These are phyloP conservation scores for Drosophila pruinosa DNA, from an alignment of 1,140 invertebrate species.

Conservation along the genomic window DNA sequence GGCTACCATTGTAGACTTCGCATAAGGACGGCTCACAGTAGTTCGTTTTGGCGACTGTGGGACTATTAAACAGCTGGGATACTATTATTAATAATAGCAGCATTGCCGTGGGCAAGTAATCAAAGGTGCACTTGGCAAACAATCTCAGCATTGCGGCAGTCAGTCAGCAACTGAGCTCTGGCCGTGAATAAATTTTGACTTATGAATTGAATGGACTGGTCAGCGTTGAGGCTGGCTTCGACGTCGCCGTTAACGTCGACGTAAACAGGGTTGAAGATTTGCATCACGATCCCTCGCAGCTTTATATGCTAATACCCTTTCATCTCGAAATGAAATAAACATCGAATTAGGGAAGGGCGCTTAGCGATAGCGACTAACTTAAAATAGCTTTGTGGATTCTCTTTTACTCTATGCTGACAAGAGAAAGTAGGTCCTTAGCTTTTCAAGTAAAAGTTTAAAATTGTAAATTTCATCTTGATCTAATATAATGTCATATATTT, in stretches of 20 bases:
- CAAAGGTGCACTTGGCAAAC: constrained; percentile 52
- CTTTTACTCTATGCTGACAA: neutral
- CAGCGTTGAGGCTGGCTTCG: constrained; percentile 4
- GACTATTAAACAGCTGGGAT: neutral
- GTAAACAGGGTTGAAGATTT: constrained; percentile 26
- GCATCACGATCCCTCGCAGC: constrained; percentile 1
- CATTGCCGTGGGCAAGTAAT: constrained; percentile 16
- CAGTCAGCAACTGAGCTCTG: constrained; percentile 47
- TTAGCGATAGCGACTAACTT: neutral
- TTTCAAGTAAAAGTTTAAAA: no score
- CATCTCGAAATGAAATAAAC: neutral
- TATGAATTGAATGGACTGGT: constrained; percentile 44
- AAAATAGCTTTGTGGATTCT: neutral
- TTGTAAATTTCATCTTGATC: neutral
- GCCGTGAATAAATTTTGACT: constrained; percentile 37
- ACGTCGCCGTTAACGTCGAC: constrained; percentile 2
- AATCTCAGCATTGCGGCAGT: constrained; percentile 57
- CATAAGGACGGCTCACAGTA: constrained; percentile 58
- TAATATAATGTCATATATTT: no score
- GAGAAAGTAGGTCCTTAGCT: no score
- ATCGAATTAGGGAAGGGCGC: neutral
- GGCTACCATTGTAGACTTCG: constrained; percentile 67
- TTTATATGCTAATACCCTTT: neutral
- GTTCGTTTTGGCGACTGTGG: neutral
- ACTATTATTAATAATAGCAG: neutral